Conservation (phyloP, 2,797 vertebrate species). For the Dicrostonyx torquatus region DNA sequence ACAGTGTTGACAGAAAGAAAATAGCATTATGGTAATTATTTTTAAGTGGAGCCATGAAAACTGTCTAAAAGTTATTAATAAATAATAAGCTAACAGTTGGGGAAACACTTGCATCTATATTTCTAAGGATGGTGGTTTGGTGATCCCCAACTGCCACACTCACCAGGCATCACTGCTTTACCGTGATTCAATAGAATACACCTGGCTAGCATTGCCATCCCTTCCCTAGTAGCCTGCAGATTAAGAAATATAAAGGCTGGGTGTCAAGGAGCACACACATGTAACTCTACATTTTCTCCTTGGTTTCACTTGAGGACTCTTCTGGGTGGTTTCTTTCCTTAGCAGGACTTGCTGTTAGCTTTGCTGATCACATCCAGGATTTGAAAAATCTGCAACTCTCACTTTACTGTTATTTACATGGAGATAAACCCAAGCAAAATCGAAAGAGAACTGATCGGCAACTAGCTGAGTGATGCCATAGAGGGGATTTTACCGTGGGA, state of each 20-base stretch:
- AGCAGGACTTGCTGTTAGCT: conserved; percentile 77
- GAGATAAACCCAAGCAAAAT: conserved; percentile 83
- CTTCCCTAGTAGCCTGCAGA: conserved; percentile 24
- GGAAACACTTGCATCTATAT: conserved; percentile 70
- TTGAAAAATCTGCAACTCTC: conserved; percentile 82
- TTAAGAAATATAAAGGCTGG: conserved; percentile 64
- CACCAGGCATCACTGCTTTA: conserved; percentile 20
- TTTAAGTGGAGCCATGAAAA: conserved; percentile 68
- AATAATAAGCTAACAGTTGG: conserved; percentile 62
- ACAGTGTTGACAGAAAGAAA: conserved; percentile 42
- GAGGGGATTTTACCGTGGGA: conserved; percentile 76
- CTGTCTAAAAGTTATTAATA: conserved; percentile 60
- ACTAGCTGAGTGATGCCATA: conserved; percentile 80
- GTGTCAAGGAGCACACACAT: conserved; percentile 60
- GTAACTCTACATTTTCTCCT: neutral
- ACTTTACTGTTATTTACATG: conserved; percentile 85
- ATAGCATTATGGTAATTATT: conserved; percentile 69
- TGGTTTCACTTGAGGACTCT: conserved; percentile 58
- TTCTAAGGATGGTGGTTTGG: conserved; percentile 37
- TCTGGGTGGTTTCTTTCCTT: conserved; percentile 79
- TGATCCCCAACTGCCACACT: conserved; percentile 32
- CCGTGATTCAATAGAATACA: conserved; percentile 35
- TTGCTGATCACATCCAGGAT: conserved; percentile 79
- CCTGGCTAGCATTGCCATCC: neutral
- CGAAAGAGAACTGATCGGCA: conserved; percentile 84